Evolutionary conservation across 2,888 invertebrate species (phyloP).

Genomic region (Nematopogon swammerdamellus): DNA sequence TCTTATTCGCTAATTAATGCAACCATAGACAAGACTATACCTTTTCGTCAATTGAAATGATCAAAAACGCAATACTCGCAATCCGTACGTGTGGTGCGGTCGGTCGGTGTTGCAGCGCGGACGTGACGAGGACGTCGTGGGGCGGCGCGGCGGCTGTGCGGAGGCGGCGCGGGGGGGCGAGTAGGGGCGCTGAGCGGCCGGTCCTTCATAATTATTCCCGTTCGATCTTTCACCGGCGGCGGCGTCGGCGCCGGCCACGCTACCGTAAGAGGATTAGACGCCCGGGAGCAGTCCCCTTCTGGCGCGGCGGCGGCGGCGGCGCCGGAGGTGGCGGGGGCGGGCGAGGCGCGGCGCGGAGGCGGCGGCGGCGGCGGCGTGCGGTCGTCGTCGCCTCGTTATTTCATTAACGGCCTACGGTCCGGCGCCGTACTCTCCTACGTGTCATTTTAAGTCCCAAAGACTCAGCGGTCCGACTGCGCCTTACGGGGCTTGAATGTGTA

Average conservation of each 20-base stretch:
- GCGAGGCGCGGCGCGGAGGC: too few species aligned
- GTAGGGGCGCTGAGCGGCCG: too few species aligned
- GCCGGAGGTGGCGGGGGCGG: slow-evolving; percentile 1
- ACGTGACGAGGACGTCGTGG: too few species aligned
- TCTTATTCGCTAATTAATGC: too few species aligned
- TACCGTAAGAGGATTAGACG: slow-evolving; percentile 12
- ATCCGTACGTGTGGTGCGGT: too few species aligned
- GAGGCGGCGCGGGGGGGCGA: too few species aligned
- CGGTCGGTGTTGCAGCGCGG: too few species aligned
- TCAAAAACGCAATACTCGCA: too few species aligned
- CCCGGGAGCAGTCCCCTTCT: slow-evolving; percentile 6
- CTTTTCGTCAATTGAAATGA: too few species aligned
- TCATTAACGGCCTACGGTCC: slow-evolving; percentile 12
- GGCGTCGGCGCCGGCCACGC: not conserved
- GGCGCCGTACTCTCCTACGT: slow-evolving; percentile 8
- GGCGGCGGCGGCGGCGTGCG: not conserved
- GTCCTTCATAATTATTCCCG: not conserved
- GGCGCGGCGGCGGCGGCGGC: slow-evolving; percentile 1
- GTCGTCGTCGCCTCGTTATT: slow-evolving; percentile 12
- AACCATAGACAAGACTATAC: too few species aligned
- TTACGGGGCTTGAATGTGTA: slow-evolving; percentile 34
- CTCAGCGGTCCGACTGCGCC: slow-evolving; percentile 20
- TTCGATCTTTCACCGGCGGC: not conserved
- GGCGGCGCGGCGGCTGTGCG: too few species aligned
- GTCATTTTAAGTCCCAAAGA: slow-evolving; percentile 8